Conservation (phyloP, 1,140 invertebrate species). For the Dysdera silvatica region DNA sequence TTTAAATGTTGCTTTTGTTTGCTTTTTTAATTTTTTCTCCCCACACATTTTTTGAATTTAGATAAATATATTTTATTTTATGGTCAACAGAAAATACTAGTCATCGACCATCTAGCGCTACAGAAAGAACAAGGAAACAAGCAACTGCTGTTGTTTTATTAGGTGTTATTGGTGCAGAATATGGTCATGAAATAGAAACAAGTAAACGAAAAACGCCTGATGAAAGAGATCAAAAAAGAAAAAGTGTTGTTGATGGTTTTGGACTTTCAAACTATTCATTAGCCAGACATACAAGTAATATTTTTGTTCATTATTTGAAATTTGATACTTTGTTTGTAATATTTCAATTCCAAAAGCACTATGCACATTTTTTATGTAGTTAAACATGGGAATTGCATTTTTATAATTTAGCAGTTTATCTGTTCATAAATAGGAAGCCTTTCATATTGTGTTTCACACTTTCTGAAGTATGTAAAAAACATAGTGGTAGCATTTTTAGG, state of each 20-base stretch:
- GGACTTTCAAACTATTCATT: constrained; percentile 85
- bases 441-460: too few species aligned
- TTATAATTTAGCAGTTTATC: too few species aligned
- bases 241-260: constrained; percentile 77
- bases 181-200: constrained; percentile 54
- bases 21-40: not conserved
- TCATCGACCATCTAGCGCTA: constrained; percentile 69
- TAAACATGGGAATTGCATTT: not conserved
- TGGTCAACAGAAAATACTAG: constrained; percentile 48
- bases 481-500: too few species aligned
- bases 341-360: too few species aligned
- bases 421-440: too few species aligned
- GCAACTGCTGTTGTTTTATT: constrained; percentile 93
- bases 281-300: constrained; percentile 73
- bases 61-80: too few species aligned
- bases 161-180: constrained; percentile 95
- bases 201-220: constrained; percentile 41
- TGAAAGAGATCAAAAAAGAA: constrained; percentile 57
- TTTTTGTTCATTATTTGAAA: not conserved
- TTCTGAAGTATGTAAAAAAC: too few species aligned
- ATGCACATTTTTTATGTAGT: too few species aligned
- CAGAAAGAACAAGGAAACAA: constrained; percentile 86
- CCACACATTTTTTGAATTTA: too few species aligned
- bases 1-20: not conserved
- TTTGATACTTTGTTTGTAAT: not conserved